Percentiles rank a stretch among this genome's conserved stretches.
These are phyloP conservation scores for Belonocnema kinseyi DNA, from an alignment of 1,140 invertebrate genomes.

Conservation along the genomic window DNA sequence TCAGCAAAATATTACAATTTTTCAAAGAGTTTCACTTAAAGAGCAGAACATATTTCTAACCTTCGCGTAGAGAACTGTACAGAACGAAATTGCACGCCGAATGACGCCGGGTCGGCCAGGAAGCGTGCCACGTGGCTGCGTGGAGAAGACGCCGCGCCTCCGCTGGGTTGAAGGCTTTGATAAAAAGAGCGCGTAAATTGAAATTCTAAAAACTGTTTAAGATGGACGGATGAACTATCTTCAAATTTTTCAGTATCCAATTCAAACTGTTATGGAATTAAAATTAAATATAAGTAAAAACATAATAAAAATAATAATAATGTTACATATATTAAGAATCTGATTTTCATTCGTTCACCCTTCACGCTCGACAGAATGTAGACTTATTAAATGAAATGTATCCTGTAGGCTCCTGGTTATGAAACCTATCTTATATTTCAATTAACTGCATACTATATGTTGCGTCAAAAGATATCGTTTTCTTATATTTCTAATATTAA, in stretches of 20 bases:
- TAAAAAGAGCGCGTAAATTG: neutral
- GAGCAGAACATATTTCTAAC: no score
- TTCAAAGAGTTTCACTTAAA: no score
- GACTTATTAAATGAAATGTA: constrained; percentile 5
- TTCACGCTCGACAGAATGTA: neutral
- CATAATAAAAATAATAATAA: neutral
- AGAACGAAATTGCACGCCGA: no score
- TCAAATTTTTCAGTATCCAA: no score
- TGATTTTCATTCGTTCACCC: neutral
- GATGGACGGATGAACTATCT: no score
- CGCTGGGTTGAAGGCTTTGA: neutral
- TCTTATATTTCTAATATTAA: constrained; percentile 1
- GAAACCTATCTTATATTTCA: constrained; percentile 26
- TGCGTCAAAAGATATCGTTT: constrained; percentile 4
- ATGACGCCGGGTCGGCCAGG: no score
- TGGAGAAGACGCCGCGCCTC: neutral
- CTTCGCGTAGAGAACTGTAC: no score
- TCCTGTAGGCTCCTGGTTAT: neutral
- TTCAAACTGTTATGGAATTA: no score
- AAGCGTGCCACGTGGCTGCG: no score
- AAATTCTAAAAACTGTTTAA: neutral
- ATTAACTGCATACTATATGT: neutral
- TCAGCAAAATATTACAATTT: no score
- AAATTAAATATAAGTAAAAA: neutral
- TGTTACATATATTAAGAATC: neutral